Evolutionary conservation across 2,113 vertebrate genomes (phyloP).

Genomic region (Apeltes quadracus): DNA sequence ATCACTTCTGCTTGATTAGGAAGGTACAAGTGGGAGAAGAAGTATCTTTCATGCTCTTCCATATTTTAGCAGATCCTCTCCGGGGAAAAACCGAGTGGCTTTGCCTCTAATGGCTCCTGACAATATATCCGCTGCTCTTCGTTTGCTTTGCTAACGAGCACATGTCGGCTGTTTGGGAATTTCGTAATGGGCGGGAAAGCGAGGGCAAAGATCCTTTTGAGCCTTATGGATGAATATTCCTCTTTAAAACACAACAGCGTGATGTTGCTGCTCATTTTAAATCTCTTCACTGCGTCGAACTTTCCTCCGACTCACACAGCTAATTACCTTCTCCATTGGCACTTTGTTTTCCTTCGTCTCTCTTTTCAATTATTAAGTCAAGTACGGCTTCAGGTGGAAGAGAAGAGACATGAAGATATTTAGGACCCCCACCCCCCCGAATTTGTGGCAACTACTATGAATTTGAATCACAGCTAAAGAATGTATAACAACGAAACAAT

Average conservation of each 20-base stretch:
- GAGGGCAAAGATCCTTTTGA: neutral
- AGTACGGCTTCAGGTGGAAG: neutral
- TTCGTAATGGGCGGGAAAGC: neutral
- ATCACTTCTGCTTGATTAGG: constrained; percentile 22
- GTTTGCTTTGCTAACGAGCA: constrained; percentile 61
- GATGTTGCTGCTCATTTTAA: neutral
- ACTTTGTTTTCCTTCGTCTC: neutral
- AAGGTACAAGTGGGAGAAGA: constrained; percentile 15
- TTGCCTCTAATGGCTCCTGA: constrained; percentile 64
- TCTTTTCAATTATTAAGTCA: neutral
- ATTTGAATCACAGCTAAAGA: neutral
- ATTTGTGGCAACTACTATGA: neutral
- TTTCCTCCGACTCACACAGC: neutral
- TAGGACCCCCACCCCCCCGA: neutral
- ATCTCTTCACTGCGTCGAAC: neutral
- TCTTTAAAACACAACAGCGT: neutral
- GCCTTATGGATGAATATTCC: neutral
- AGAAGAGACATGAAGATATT: neutral
- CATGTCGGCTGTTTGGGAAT: constrained; percentile 46
- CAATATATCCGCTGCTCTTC: constrained; percentile 55
- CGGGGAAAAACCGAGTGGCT: constrained; percentile 42
- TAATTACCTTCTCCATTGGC: constrained; percentile 1
- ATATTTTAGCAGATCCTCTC: constrained; percentile 49
- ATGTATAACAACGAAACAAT: neutral
- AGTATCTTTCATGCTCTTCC: constrained; percentile 38